phyloP scores from a whole-genome alignment of 2,888 invertebrate species.

The Dermolepida albohirtum region DNA sequence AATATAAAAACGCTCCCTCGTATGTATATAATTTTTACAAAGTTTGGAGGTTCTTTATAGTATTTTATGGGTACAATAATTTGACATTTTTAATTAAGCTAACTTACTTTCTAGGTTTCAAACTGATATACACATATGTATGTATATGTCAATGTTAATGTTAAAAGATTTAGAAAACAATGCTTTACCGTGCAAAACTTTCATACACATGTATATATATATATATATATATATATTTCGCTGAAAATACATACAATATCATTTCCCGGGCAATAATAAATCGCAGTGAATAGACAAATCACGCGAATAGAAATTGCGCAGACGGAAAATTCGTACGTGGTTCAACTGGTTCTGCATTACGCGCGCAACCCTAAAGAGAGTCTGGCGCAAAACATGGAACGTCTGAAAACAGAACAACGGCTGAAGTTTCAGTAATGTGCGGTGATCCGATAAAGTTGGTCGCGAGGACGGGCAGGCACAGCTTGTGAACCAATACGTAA shows the following conservation, averaged over 20 bases:
- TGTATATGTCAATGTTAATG: too few species aligned
- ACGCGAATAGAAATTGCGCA: slow-evolving; percentile 35
- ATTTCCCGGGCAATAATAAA: slow-evolving; percentile 25
- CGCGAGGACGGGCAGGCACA: slow-evolving; percentile 6
- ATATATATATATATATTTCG: not conserved
- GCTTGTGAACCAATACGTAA: slow-evolving; percentile 18
- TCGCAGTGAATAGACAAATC: slow-evolving; percentile 35
- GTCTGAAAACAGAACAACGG: slow-evolving; percentile 35
- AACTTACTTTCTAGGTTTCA: too few species aligned
- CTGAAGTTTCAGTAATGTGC: slow-evolving; percentile 34
- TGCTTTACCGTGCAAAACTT: too few species aligned
- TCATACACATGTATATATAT: too few species aligned
- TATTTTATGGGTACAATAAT: too few species aligned
- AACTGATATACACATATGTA: too few species aligned
- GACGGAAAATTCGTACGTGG: slow-evolving; percentile 34
- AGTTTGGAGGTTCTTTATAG: too few species aligned
- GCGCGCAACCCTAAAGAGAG: slow-evolving; percentile 32
- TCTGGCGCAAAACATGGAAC: slow-evolving; percentile 23
- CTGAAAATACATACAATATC: not conserved
- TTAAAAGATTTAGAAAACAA: too few species aligned
- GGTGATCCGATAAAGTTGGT: slow-evolving; percentile 32
- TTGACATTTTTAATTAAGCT: too few species aligned
- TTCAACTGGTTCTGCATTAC: slow-evolving; percentile 28
- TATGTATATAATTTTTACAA: too few species aligned
- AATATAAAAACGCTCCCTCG: too few species aligned